phyloP scores from a whole-genome alignment of 2,797 vertebrate genomes.

The Chelonia mydas region DNA sequence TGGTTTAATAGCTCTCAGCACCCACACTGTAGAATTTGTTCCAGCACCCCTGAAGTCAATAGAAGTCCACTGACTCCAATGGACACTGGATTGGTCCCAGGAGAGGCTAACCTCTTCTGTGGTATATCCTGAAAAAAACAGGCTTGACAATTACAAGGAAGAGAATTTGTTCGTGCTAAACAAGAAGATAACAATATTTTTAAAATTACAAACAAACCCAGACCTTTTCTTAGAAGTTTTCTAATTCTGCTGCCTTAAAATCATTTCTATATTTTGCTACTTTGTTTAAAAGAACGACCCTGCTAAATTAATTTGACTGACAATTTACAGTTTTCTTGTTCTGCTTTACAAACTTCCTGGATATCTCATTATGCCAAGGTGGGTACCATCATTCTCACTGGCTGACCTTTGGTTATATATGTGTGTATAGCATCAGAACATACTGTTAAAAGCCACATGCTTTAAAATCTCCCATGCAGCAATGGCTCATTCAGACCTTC shows the following conservation, averaged over 20 bases:
- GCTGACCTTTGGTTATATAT: neutral
- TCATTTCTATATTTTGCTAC: neutral
- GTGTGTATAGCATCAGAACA: neutral
- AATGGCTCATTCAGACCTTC: conserved; percentile 28
- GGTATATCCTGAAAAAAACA: neutral
- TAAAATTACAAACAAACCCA: neutral
- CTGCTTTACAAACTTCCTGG: neutral
- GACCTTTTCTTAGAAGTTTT: neutral
- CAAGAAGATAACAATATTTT: accelerated
- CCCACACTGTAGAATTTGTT: neutral
- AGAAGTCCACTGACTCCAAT: neutral
- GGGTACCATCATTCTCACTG: neutral
- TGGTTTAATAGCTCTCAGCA: neutral
- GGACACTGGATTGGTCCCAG: neutral
- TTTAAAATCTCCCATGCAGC: neutral
- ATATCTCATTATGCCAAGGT: neutral
- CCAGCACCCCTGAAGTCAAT: neutral
- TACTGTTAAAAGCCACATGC: neutral
- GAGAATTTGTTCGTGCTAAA: neutral
- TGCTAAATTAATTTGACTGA: neutral
- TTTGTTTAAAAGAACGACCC: neutral
- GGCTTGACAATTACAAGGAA: neutral
- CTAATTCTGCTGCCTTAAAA: neutral
- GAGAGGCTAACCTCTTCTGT: neutral
- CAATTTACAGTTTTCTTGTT: neutral